Conservation (phyloP, 2,797 vertebrate genomes). For the Sebastes wilsoni region DNA sequence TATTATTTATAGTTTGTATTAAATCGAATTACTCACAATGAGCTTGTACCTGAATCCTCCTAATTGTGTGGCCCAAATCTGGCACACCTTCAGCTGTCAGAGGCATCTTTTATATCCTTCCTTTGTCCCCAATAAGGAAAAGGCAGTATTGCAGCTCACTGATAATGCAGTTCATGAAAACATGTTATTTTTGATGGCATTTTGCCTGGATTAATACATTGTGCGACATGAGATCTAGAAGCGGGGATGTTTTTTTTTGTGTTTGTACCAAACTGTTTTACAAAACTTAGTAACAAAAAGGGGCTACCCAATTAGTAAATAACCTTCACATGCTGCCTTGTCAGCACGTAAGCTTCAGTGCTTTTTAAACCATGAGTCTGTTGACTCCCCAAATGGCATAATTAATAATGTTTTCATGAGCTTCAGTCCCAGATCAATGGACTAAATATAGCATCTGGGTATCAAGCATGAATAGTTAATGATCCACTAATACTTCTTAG, state of each 20-base stretch:
- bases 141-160: not conserved
- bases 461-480: conserved; percentile 9
- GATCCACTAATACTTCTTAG: not conserved
- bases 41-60: not conserved
- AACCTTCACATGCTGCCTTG: not conserved
- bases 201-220: not conserved
- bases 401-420: conserved; percentile 6
- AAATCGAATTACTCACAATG: not conserved
- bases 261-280: not conserved
- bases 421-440: not conserved
- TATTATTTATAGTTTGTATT: not conserved
- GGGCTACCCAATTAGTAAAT: not conserved
- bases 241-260: not conserved
- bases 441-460: not conserved
- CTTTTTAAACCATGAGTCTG: not conserved
- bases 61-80: not conserved
- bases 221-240: not conserved
- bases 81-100: not conserved
- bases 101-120: not conserved
- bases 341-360: not conserved
- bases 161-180: not conserved
- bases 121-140: not conserved
- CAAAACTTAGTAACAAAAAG: not conserved
- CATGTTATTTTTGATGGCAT: not conserved
- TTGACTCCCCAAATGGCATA: not conserved